Evolutionary conservation across 2,797 vertebrate species (phyloP).

Genomic region (Hippoglossus hippoglossus): DNA sequence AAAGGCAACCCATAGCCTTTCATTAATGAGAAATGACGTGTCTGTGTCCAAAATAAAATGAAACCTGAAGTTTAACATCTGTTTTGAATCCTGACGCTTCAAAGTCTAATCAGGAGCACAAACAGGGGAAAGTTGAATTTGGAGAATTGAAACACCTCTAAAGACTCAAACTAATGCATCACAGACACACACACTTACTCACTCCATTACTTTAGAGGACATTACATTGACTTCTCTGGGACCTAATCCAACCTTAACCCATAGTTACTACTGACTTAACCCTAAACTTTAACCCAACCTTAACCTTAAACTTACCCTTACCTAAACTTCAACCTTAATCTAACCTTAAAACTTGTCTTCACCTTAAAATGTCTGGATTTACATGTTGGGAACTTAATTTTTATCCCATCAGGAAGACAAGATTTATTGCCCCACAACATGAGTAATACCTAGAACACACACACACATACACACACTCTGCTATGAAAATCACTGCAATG

Average conservation of each 20-base stretch:
- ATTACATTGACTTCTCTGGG: too few relatives aligned
- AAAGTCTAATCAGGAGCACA: slow-evolving; percentile 21
- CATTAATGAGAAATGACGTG: slow-evolving; percentile 18
- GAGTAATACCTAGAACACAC: not conserved
- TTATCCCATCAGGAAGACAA: too few relatives aligned
- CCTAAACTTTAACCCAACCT: too few relatives aligned
- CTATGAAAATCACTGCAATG: slow-evolving; percentile 42
- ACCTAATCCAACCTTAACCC: too few relatives aligned
- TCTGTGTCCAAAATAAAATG: not conserved
- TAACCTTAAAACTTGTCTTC: too few relatives aligned
- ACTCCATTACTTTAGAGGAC: too few relatives aligned
- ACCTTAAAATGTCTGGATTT: too few relatives aligned
- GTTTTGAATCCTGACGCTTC: slow-evolving; percentile 23
- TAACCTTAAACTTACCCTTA: not conserved
- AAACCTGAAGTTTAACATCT: slow-evolving; percentile 27
- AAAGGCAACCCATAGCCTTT: slow-evolving; percentile 12
- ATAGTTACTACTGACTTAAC: too few relatives aligned
- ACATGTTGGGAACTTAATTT: too few relatives aligned
- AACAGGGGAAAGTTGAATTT: slow-evolving; percentile 11
- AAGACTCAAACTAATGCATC: slow-evolving; percentile 5
- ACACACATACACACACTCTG: not conserved
- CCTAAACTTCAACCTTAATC: too few relatives aligned
- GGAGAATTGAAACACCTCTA: slow-evolving; percentile 1
- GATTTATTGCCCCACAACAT: too few relatives aligned
- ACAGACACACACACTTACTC: slow-evolving; percentile 4